Base-by-base conservation (phyloP, 1,140 invertebrate genomes). In the Sitophilus oryzae region DNA sequence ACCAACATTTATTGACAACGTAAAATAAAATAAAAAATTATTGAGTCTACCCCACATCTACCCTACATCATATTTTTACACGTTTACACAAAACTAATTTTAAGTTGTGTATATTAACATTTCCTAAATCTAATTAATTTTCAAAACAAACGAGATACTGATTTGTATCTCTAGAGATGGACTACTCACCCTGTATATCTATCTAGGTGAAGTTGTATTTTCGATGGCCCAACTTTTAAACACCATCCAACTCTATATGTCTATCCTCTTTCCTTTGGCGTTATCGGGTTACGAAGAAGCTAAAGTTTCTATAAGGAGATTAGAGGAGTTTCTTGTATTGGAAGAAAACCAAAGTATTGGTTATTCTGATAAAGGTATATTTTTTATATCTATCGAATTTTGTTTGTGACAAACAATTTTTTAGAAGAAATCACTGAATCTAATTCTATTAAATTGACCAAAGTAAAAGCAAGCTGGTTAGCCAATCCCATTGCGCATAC, bases 151-250 rank as follows among this genome's bases (percentile, higher is more conserved):
- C n/a, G n/a, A n/a, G n/a, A n/a, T n/a, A n/a, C n/a, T n/a, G n/a
- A n/a, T n/a, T n/a, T n/a, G n/a, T n/a, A n/a, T n/a, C n/a, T n/a
- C n/a, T n/a, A n/a, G n/a, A n/a, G n/a, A n/a, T n/a, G n/a, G n/a
- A n/a, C n/a, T n/a, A n/a, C n/a, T n/a, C n/a, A n/a, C n/a, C n/a
- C n/a, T n/a, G n/a, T n/a, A n/a, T n/a, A n/a, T n/a, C n/a, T n/a
- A n/a, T n/a, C n/a, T 30, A 56, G 53, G 86, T 0, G 79, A 83
- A 52, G 79, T 81, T 60, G 82, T 86, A 9, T 89, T 89, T 68
- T 82, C 86, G 6, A 74, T 86, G 52, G 81, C 85, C 20, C 80
- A 85, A 50, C 81, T 89, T 61, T 85, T 84, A 64, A 88, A 89
- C 66, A 76, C 82, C 35, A 66, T 89, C n/a, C 81, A 87, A 61